Base-by-base conservation (phyloP, 2,888 invertebrate species). In the Buathra laborator region DNA sequence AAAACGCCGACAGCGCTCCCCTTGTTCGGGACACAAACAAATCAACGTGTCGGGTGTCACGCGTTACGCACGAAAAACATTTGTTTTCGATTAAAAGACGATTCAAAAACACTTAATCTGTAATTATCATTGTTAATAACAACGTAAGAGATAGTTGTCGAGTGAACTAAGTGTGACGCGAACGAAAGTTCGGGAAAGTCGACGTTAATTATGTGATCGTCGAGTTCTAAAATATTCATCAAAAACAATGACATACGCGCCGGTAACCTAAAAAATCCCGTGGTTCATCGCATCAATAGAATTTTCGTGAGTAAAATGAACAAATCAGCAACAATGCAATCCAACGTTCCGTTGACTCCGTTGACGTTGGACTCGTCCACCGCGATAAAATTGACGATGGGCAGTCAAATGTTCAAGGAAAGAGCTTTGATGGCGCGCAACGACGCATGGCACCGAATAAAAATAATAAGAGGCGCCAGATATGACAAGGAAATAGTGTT, bases 401-500 rank as follows among this genome's bases (percentile, higher is more conserved):
- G 84, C 59, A 79, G 53, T 70, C 72, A 81, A 9, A 91, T 92
- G 89, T 86, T 86, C 16, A 89, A 91, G 24, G 93, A 93, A 80
- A 90, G 91, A 62, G 64, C 88, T 0, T 56, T 94, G n/a, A 93
- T 93, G 93, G 88, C 89, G 9, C 87, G 92, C 10, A 87, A 92
- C 9, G 93, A 93, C 62, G 87, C 92, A 3, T 93, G 94, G 94
- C 94, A 94, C 64, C 91, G 90, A 72, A 85, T 93, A 19, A 89
- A 88, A 75, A 88, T 94, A 16, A n/a, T 91, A 6, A 87, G 88
- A n/a, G 94, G 94, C 12, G 92, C 89, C 6, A 89, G 89, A 9
- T 92, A 92, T 62, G 90, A 93, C 2, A 91, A 93, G 59, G 94
- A 94, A 83, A 83, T 85, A 6, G 90, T 95, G 16, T 88, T 95